Conservation (phyloP, 1,140 invertebrate species). For the Pemphigus obesinymphae region DNA sequence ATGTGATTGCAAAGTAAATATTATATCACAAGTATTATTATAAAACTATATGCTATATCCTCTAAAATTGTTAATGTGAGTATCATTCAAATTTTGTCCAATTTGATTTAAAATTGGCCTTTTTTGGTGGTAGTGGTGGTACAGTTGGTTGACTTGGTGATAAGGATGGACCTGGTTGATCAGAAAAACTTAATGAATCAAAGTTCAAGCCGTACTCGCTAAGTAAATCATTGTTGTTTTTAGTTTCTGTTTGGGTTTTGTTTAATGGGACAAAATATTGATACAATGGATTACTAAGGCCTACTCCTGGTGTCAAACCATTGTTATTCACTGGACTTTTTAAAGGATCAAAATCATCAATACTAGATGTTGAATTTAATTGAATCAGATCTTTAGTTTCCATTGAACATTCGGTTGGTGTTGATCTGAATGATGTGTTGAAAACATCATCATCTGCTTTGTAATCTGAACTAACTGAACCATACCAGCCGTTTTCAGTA, state of each 20-base stretch:
- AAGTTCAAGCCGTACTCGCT: conserved; percentile 49
- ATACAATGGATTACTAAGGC: conserved; percentile 59
- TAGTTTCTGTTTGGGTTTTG: conserved; percentile 42
- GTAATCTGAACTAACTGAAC: neutral
- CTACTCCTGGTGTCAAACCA: conserved; percentile 49
- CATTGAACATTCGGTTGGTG: neutral
- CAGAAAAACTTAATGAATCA: conserved; percentile 42
- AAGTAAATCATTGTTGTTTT: conserved; percentile 45
- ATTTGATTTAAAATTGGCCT: conserved; percentile 44
- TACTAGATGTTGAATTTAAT: conserved; percentile 56
- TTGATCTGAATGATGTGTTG: conserved; percentile 10
- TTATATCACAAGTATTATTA: conserved; percentile 11
- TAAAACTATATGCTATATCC: neutral
- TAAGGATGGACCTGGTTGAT: conserved; percentile 6
- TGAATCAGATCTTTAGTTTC: conserved; percentile 54
- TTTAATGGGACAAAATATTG: conserved; percentile 56
- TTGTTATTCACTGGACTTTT: conserved; percentile 38
- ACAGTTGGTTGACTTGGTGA: neutral
- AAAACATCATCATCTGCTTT: conserved; percentile 28
- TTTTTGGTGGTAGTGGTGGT: conserved; percentile 24
- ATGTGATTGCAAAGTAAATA: neutral
- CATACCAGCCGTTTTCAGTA: neutral
- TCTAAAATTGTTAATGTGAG: neutral
- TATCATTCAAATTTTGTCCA: conserved; percentile 49
- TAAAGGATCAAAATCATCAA: conserved; percentile 61